These are phyloP conservation scores for Lithophane leautieri DNA, from an alignment of 2,888 invertebrate genomes.

Conservation along the genomic window DNA sequence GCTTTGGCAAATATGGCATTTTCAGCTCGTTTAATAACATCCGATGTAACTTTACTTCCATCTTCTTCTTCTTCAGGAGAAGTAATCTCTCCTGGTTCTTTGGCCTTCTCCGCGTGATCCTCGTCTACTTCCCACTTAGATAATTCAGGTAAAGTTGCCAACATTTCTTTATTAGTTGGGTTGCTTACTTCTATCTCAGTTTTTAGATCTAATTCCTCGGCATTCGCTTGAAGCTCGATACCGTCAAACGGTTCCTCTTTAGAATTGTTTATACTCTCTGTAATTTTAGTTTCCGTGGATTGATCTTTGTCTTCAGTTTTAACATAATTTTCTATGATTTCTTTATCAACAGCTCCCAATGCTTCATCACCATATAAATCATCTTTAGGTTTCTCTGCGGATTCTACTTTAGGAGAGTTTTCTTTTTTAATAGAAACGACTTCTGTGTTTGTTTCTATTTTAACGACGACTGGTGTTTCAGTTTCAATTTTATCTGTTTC, in stretches of 20 bases:
- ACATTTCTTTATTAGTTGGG: slow-evolving; percentile 89
- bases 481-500: slow-evolving; percentile 44
- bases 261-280: slow-evolving; percentile 74
- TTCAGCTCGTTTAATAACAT: slow-evolving; percentile 97
- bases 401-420: slow-evolving; percentile 66
- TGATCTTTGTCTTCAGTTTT: slow-evolving; percentile 80
- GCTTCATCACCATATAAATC: slow-evolving; percentile 90
- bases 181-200: slow-evolving; percentile 84
- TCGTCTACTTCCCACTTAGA: slow-evolving; percentile 97
- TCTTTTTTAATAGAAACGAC: slow-evolving; percentile 51
- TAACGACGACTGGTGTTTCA: slow-evolving; percentile 41
- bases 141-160: slow-evolving; percentile 94
- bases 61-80: slow-evolving; percentile 89
- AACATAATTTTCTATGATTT: slow-evolving; percentile 90
- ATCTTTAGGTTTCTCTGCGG: slow-evolving; percentile 70
- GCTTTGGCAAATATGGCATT: slow-evolving; percentile 97
- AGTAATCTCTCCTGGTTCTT: slow-evolving; percentile 87
- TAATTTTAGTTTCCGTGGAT: slow-evolving; percentile 71
- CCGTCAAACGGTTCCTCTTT: slow-evolving; percentile 91
- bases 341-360: slow-evolving; percentile 89
- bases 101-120: slow-evolving; percentile 82
- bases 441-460: slow-evolving; percentile 62
- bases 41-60: slow-evolving; percentile 94
- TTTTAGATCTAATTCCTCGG: slow-evolving; percentile 90
- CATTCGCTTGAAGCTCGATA: slow-evolving; percentile 90